These are phyloP conservation scores for Pinna nobilis DNA, from an alignment of 1,140 invertebrate species.

Conservation along the genomic window DNA sequence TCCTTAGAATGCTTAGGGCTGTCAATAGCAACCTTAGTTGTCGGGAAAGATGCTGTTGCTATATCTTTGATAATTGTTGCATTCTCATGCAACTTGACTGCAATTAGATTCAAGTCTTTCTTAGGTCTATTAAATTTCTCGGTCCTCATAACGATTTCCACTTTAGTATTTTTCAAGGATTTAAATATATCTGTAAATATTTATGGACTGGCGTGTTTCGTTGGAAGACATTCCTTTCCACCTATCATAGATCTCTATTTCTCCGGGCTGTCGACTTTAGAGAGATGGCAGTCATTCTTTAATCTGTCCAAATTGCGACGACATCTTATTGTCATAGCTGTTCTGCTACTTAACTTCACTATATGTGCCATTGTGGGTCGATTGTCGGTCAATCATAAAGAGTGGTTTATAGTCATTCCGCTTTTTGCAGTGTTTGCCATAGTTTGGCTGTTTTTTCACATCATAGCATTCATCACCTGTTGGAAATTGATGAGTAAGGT, in stretches of 20 bases:
- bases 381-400: constrained; percentile 66
- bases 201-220: constrained; percentile 65
- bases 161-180: constrained; percentile 55
- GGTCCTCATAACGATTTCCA: constrained; percentile 49
- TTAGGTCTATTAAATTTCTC: constrained; percentile 59
- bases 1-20: constrained; percentile 66
- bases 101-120: constrained; percentile 68
- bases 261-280: constrained; percentile 61
- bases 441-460: constrained; percentile 69
- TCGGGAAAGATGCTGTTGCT: constrained; percentile 54
- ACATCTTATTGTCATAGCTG: constrained; percentile 52
- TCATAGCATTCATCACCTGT: constrained; percentile 61
- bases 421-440: constrained; percentile 61
- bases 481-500: constrained; percentile 72
- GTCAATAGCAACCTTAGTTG: constrained; percentile 61
- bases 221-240: constrained; percentile 63
- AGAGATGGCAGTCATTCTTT: constrained; percentile 67
- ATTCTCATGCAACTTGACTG: constrained; percentile 58
- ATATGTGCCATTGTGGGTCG: constrained; percentile 55
- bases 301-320: constrained; percentile 51
- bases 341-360: constrained; percentile 58
- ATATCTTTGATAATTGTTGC: constrained; percentile 60
- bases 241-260: constrained; percentile 69
- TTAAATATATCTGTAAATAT: constrained; percentile 56
- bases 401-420: constrained; percentile 72